Evolutionary conservation across 2,797 vertebrate species (phyloP).

Genomic region (Peromyscus attwateri): DNA sequence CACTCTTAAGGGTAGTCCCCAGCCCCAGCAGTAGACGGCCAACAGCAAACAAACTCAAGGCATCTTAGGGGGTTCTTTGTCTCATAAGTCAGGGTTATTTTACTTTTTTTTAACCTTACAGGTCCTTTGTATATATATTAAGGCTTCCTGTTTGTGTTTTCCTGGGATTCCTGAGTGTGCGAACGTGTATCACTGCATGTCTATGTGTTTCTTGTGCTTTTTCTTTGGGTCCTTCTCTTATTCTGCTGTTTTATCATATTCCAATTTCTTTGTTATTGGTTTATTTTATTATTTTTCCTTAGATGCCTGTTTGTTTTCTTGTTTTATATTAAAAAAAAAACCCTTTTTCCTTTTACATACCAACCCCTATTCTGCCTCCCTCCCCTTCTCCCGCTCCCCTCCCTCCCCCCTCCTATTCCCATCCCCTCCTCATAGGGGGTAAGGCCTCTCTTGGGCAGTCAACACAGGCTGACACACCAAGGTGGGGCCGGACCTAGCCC

Average conservation of each 20-base stretch:
- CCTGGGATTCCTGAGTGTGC: not conserved
- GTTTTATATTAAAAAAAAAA: too few relatives aligned
- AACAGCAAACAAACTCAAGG: not conserved
- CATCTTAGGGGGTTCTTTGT: not conserved
- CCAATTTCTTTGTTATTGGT: not conserved
- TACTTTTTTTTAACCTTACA: not conserved
- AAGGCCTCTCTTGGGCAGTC: too few relatives aligned
- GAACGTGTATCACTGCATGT: not conserved
- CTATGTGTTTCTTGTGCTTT: not conserved
- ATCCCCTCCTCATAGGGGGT: too few relatives aligned
- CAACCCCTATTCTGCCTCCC: too few relatives aligned
- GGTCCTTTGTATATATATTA: not conserved
- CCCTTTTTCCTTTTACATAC: too few relatives aligned
- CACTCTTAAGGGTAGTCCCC: not conserved
- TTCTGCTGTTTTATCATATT: not conserved
- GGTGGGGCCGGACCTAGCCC: too few relatives aligned
- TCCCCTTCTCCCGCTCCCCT: too few relatives aligned
- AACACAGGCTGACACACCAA: too few relatives aligned
- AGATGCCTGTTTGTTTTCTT: not conserved
- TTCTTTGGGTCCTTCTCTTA: not conserved
- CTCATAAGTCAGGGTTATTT: not conserved
- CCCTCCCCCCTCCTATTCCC: too few relatives aligned
- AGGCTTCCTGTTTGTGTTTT: not conserved
- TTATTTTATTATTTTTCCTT: not conserved
- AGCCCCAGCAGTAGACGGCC: not conserved